Conservation (phyloP, 2,888 invertebrate genomes). For the Osedax fenrisi region DNA sequence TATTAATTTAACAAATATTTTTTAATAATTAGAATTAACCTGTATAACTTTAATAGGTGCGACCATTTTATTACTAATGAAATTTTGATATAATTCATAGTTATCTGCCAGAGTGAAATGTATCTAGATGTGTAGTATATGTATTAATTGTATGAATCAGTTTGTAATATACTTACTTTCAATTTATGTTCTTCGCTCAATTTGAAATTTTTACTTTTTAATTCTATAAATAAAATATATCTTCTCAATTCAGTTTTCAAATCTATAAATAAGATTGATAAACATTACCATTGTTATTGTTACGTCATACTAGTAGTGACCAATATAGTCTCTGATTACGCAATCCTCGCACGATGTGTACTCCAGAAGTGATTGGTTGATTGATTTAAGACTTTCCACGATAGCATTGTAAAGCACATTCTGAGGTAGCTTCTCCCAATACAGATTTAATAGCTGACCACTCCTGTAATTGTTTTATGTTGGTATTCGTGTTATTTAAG, state of each 20-base stretch:
- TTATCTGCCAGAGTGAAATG: neutral
- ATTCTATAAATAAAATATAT: neutral
- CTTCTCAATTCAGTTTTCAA: neutral
- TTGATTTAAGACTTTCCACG: constrained; percentile 26
- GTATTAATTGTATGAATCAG: no score
- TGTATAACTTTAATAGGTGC: neutral
- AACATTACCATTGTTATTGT: neutral
- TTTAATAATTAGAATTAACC: neutral
- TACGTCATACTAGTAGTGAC: neutral
- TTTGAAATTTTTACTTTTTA: neutral
- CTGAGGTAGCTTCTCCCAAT: constrained; percentile 49
- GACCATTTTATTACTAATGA: neutral
- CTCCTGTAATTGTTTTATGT: constrained; percentile 31
- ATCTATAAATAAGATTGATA: neutral
- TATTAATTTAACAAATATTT: no score
- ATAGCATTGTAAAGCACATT: constrained; percentile 43
- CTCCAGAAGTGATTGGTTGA: constrained; percentile 4
- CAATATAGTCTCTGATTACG: neutral
- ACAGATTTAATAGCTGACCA: constrained; percentile 48
- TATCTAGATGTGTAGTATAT: no score
- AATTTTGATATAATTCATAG: neutral
- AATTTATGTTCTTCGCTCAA: neutral
- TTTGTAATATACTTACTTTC: neutral
- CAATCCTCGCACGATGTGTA: constrained; percentile 30
- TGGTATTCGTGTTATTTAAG: no score